Evolutionary conservation across 2,113 vertebrate genomes (phyloP), one percentile per base, ranked within the genome.

Genomic region (Ceyx cyanopectus): DNA sequence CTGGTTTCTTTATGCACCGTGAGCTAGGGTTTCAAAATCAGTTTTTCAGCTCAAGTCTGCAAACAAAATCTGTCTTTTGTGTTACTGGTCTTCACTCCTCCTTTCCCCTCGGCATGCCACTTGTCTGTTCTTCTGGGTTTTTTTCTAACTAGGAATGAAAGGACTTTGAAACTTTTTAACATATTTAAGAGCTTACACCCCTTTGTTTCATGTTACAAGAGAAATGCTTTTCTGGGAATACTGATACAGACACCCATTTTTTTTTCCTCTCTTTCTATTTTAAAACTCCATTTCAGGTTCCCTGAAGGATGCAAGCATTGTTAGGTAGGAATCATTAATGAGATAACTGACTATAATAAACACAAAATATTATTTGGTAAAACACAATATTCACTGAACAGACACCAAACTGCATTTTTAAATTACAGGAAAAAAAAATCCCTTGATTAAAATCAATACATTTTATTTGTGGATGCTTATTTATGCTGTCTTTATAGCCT

Each of bases 1-100:
- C 41, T 89, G 57, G 46, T 62, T 96, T 95, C 70, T 95, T 95
- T 89, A 89, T 58, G 57, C 69, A 92, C 93, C 10, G 0, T 61
- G 75, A 93, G 79, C 17, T 65, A 32, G 30, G 48, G 22, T 91
- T 93, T 60, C 66, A 70, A 70, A 88, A 92, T 80, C 5, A 23
- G 34, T 89, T 92, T 80, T 92, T 95, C 72, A 81, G 73, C 26
- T 69, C 93, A 94, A 91, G 61, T 76, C 91, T 87, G 53, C 65
- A 95, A 95, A 94, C 70, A 96, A 96, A 92, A 72, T 85, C 85
- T 89, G 61, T 50, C 80, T 94, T 89, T 92, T 90, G 53, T 77
- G 61, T 70, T 77, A 50, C 65, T 79, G 80, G 88, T 85, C 83
- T 66, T 58, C 62, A 58, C n/a, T 66, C 65, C 41, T 85, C 73